Conservation (phyloP, 1,140 invertebrate genomes). For the Drosophila kepulauana region DNA sequence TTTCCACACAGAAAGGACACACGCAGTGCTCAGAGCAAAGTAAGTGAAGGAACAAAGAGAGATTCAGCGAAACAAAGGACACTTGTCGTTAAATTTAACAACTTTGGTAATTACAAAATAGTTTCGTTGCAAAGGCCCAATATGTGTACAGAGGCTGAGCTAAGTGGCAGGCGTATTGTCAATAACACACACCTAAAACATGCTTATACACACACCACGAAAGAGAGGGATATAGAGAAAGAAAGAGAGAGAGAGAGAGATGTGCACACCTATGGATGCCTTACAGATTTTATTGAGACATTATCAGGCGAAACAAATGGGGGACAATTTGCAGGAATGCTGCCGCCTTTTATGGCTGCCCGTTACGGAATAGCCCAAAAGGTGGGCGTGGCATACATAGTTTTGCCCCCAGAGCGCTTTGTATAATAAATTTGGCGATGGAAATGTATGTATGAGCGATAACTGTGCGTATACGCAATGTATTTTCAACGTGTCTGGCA, state of each 20-base stretch:
- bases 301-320: constrained; percentile 80
- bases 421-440: constrained; percentile 59
- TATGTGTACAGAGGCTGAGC: constrained; percentile 13
- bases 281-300: constrained; percentile 78
- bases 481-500: constrained; percentile 18
- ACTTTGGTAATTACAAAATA: constrained; percentile 78
- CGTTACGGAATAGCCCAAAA: constrained; percentile 54
- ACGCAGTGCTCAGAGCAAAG: constrained; percentile 4
- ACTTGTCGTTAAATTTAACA: constrained; percentile 70
- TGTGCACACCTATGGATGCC: constrained; percentile 57
- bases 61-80: constrained; percentile 17
- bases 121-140: constrained; percentile 41
- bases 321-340: constrained; percentile 67
- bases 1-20: constrained; percentile 8
- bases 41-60: neutral
- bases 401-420: constrained; percentile 44
- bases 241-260: neutral
- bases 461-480: constrained; percentile 59
- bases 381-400: constrained; percentile 58
- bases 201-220: neutral
- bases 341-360: constrained; percentile 63
- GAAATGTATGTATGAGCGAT: constrained; percentile 61
- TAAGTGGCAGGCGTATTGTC: constrained; percentile 48
- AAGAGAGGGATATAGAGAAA: neutral
- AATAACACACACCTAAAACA: constrained; percentile 59